Percentiles rank a stretch among this genome's conserved stretches.
These are phyloP conservation scores for Eira barbara DNA, from an alignment of 2,113 vertebrate genomes.

Conservation along the genomic window DNA sequence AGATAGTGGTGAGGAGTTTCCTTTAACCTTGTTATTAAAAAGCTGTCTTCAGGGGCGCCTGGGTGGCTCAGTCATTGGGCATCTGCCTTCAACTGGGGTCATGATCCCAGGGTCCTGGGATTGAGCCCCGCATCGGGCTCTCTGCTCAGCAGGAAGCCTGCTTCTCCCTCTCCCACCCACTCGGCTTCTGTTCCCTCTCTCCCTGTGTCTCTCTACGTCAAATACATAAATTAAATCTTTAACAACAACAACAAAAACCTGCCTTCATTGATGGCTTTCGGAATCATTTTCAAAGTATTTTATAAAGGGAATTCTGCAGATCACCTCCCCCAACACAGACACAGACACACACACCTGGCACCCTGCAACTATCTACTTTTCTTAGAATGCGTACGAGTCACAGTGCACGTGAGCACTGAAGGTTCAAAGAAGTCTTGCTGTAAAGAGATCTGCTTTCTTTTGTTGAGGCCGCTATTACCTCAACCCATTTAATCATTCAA, in stretches of 20 bases:
- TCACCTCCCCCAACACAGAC: too few species aligned
- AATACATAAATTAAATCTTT: too few species aligned
- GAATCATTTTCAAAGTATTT: not conserved
- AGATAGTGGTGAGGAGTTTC: not conserved
- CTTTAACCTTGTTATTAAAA: not conserved
- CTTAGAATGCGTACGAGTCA: not conserved
- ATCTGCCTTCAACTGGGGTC: too few species aligned
- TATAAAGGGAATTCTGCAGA: not conserved
- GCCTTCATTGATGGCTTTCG: not conserved
- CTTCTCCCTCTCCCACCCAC: too few species aligned
- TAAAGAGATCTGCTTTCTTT: not conserved
- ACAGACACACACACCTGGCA: not conserved
- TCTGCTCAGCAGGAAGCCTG: too few species aligned
- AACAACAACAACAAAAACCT: not conserved
- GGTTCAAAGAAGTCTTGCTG: not conserved
- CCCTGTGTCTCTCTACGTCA: too few species aligned
- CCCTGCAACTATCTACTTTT: not conserved
- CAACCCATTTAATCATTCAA: not conserved
- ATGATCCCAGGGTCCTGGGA: too few species aligned
- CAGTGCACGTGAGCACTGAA: rapidly evolving
- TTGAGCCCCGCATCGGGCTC: too few species aligned
- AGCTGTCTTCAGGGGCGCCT: not conserved
- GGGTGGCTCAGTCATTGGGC: too few species aligned
- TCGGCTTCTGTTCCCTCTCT: too few species aligned
- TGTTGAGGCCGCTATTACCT: not conserved